Evolutionary conservation across 1,140 invertebrate genomes (phyloP), one percentile per base, ranked within the genome.

Genomic region (Caerostris extrusa): DNA sequence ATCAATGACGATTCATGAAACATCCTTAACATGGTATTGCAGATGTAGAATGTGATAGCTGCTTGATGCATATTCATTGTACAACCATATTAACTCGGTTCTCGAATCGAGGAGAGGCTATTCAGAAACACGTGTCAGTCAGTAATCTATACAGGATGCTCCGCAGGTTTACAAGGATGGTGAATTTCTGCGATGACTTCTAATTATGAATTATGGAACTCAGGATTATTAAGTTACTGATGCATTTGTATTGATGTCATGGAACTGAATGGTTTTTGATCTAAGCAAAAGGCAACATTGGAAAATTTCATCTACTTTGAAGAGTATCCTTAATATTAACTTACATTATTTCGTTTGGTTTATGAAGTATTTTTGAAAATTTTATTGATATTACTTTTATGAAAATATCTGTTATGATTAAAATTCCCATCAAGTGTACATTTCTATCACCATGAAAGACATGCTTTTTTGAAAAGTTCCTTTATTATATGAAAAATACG

Each of bases 11-110:
- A 77, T 12, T 50, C 34, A 19, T 77, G 71, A 77, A 77, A 77
- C 71, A 77, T 5, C 71, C 34, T 4, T 77, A 77, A 53, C 71
- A 77, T 53, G 34, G 34, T 34, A 34, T 34, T 10, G 3, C 19
- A 77, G 69, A 12, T 34, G 53, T 50, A 34, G 12, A 77, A 77
- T 77, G 34, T 12, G 10, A 53, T 77, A 77, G 71, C 3, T 5
- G 12, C 19, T 53, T 14, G 71, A 77, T 53, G 71, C 14, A 19
- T 8, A 77, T 77, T 77, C 71, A 77, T 14, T 53, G 71, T 19
- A 77, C 71, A 77, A 50, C 71, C 50, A 50, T 77, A 77, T 77
- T 77, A 77, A 77, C 53, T 77, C 69, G 69, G 69, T 77, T 77
- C 50, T 50, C 71, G 8, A 50, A 53, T 10, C 12, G 34, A 34